Base-by-base conservation (phyloP, 2,888 invertebrate species). In the Phaonia tiefii region DNA sequence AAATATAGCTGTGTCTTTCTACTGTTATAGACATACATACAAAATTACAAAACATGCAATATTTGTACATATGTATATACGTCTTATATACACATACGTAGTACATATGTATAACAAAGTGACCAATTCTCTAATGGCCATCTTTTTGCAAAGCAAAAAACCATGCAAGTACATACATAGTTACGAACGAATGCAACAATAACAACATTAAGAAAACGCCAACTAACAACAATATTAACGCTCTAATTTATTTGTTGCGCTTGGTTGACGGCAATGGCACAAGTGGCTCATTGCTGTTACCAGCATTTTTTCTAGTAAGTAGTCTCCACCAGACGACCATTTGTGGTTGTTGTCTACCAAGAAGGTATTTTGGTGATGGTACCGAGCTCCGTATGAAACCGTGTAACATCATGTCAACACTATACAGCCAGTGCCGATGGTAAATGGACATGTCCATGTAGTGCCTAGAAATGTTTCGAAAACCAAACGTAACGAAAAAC, bases 221-320 rank as follows among this genome's bases (percentile, higher is more conserved):
- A 73, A 75, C 51, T 66, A 82, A 79, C 72, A 83, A 82, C 67
- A 79, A 74, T 82, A 84, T 83, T 84, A 84, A 82, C 83, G 83
- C 83, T 85, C 85, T 84, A 83, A 85, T 85, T 85, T 85, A 85
- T 85, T 84, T 85, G 85, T 83, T 83, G 83, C 84, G 85, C 79
- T 84, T 82, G 85, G 84, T 75, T 85, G 82, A 80, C 81, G 76
- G 78, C 82, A 80, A 82, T 80, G 79, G 79, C 82, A 79, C 79
- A 79, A 82, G 79, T 79, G 79, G 79, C 82, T 79, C 79, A 79
- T 76, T 79, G 76, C 76, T 79, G 73, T 82, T 79, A 70, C 71
- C 69, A 70, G 66, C 73, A 51, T 73, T 81, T 58, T 72, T 79
- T 51, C 63, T 66, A 31, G 37, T 56, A 5, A 54, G n/a, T 25